phyloP scores from a whole-genome alignment of 2,797 vertebrate genomes.

The Syngnathus rostellatus region DNA sequence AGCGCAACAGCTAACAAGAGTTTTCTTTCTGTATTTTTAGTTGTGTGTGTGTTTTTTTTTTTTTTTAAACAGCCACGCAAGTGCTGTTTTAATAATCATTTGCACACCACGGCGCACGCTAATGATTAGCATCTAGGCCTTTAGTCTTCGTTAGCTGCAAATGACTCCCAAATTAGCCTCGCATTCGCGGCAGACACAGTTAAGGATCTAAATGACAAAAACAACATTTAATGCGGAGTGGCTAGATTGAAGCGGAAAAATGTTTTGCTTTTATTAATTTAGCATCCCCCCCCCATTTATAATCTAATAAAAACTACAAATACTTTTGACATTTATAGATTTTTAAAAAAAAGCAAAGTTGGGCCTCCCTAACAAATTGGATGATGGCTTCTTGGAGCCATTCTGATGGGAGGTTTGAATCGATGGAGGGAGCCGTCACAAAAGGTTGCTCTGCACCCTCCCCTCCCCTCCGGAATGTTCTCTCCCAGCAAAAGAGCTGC shows the following conservation, averaged over 20 bases:
- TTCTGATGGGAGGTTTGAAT: conserved; percentile 35
- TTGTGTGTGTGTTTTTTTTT: neutral
- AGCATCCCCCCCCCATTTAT: no score
- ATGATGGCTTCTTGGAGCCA: conserved; percentile 14
- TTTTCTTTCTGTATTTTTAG: conserved; percentile 35
- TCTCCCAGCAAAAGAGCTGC: conserved; percentile 54
- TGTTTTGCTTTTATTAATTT: no score
- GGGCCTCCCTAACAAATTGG: neutral
- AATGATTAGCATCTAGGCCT: conserved; percentile 21
- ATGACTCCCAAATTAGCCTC: conserved; percentile 63
- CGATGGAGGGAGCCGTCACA: conserved; percentile 46
- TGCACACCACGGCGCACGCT: conserved; percentile 17
- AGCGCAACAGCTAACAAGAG: conserved; percentile 11
- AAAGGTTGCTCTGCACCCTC: conserved; percentile 50
- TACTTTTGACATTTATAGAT: no score
- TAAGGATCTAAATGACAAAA: conserved; percentile 52
- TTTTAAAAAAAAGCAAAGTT: conserved; percentile 7
- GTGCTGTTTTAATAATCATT: conserved; percentile 23
- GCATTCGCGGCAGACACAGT: conserved; percentile 62
- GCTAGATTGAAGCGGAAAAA: no score
- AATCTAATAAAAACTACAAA: no score
- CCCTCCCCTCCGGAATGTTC: conserved; percentile 24
- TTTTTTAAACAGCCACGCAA: conserved; percentile 26
- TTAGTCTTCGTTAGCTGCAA: conserved; percentile 47
- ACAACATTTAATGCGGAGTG: conserved; percentile 22